Percentiles rank a stretch among this genome's conserved stretches.
Conservation (phyloP, 2,113 vertebrate genomes). For the Lampris incognitus region DNA sequence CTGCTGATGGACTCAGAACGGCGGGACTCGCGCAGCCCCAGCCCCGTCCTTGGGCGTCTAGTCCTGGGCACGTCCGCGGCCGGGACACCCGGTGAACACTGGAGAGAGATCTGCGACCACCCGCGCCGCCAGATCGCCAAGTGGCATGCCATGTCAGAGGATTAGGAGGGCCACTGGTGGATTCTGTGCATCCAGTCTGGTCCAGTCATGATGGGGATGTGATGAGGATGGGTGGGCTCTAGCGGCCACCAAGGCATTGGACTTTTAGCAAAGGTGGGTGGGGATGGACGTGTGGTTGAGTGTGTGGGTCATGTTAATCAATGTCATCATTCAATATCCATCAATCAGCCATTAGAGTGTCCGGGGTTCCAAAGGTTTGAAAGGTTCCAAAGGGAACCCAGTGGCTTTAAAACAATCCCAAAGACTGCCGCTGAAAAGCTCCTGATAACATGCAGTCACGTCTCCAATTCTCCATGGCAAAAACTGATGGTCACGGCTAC, state of each 20-base stretch:
- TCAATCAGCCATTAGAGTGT: slow-evolving; percentile 57
- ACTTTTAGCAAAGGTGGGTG: slow-evolving; percentile 47
- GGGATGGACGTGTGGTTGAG: slow-evolving; percentile 19
- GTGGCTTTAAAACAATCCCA: slow-evolving; percentile 73
- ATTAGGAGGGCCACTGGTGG: slow-evolving; percentile 77
- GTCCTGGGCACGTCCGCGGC: slow-evolving; percentile 87
- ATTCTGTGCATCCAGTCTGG: slow-evolving; percentile 27
- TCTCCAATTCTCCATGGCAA: slow-evolving; percentile 68
- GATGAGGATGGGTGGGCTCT: slow-evolving; percentile 32
- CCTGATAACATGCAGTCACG: slow-evolving; percentile 61
- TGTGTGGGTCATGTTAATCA: slow-evolving; percentile 50
- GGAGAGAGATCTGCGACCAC: slow-evolving; percentile 98
- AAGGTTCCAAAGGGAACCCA: slow-evolving; percentile 29
- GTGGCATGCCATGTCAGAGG: slow-evolving; percentile 94
- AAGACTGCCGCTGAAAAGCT: slow-evolving; percentile 75
- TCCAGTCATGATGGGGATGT: slow-evolving; percentile 21
- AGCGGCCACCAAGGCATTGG: slow-evolving; percentile 42
- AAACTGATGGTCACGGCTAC: slow-evolving; percentile 66
- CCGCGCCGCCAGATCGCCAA: slow-evolving; percentile 98
- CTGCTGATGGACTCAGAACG: slow-evolving; percentile 97
- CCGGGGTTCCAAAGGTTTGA: slow-evolving; percentile 22
- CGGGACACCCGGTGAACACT: slow-evolving; percentile 93
- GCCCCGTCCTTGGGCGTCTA: slow-evolving; percentile 89
- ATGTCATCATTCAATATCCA: slow-evolving; percentile 68
- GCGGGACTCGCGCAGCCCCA: slow-evolving; percentile 73